Evolutionary conservation across 2,888 invertebrate species (phyloP).

Genomic region (Cylindroiulus punctatus): DNA sequence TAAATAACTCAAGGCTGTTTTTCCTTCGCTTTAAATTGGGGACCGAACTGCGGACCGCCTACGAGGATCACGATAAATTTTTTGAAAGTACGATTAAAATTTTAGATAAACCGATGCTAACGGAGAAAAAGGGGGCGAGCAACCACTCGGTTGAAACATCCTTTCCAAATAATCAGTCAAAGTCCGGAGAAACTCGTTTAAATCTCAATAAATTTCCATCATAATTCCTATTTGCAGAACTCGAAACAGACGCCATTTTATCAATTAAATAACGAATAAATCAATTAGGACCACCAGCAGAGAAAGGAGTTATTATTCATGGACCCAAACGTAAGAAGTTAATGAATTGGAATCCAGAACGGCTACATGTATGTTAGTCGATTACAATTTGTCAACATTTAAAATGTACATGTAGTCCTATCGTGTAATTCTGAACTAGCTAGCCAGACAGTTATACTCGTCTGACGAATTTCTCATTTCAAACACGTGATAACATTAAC

Average conservation of each 20-base stretch:
- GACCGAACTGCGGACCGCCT: neutral
- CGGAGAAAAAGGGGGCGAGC: neutral
- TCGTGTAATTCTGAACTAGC: neutral
- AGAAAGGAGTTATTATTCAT: neutral
- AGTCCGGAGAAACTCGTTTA: constrained; percentile 22
- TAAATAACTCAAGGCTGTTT: neutral
- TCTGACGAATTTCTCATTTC: too few species aligned
- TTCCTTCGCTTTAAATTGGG: neutral
- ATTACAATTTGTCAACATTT: too few species aligned
- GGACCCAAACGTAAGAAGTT: neutral
- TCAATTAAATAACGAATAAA: constrained; percentile 31
- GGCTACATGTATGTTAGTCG: too few species aligned
- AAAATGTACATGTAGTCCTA: too few species aligned
- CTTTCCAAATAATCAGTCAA: constrained; percentile 39
- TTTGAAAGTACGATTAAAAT: constrained; percentile 4
- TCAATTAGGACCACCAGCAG: constrained; percentile 38
- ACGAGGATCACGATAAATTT: neutral
- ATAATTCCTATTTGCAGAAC: constrained; percentile 12
- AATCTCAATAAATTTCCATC: constrained; percentile 45
- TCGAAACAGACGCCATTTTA: constrained; percentile 22
- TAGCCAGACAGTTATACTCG: neutral
- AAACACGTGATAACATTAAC: neutral
- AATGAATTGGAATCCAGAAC: too few species aligned
- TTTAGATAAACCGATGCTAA: neutral
- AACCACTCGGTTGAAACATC: neutral